Evolutionary conservation across 2,888 invertebrate species (phyloP).

Genomic region (Carabus problematicus): DNA sequence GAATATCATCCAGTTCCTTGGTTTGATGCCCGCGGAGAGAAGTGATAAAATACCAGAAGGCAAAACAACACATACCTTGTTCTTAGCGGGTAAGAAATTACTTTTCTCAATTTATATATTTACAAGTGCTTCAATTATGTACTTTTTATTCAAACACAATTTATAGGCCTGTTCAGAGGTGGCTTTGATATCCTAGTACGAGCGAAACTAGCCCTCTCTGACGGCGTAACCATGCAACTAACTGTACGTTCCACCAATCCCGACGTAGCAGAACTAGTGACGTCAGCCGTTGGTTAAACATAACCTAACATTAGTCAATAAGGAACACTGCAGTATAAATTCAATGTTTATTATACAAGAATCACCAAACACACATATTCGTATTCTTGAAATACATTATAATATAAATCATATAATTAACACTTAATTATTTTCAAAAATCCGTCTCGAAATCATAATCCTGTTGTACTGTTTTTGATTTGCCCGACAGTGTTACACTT

Average conservation of each 20-base stretch:
- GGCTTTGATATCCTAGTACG: constrained; percentile 88
- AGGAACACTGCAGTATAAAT: constrained; percentile 20
- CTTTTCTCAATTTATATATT: background rate
- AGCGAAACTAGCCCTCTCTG: constrained; percentile 81
- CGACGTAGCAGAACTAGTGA: constrained; percentile 85
- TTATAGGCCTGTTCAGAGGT: constrained; percentile 82
- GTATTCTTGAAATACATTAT: too few species aligned
- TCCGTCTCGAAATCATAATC: constrained; percentile 71
- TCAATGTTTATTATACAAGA: constrained; percentile 23
- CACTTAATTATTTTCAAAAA: constrained; percentile 54
- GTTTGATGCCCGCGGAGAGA: constrained; percentile 84
- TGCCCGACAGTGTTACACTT: constrained; percentile 62
- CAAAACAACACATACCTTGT: constrained; percentile 80
- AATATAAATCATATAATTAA: constrained; percentile 2
- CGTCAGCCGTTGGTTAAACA: constrained; percentile 81
- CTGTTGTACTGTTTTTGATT: constrained; percentile 58
- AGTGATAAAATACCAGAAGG: constrained; percentile 85
- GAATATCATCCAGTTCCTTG: constrained; percentile 82
- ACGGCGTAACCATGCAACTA: constrained; percentile 93
- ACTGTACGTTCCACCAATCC: constrained; percentile 87
- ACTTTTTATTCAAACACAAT: background rate
- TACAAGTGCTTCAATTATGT: background rate
- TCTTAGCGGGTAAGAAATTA: constrained; percentile 71
- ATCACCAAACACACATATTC: background rate
- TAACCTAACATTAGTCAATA: constrained; percentile 3